Conservation (phyloP, 1,140 invertebrate species). For the Ceratina calcarata region DNA sequence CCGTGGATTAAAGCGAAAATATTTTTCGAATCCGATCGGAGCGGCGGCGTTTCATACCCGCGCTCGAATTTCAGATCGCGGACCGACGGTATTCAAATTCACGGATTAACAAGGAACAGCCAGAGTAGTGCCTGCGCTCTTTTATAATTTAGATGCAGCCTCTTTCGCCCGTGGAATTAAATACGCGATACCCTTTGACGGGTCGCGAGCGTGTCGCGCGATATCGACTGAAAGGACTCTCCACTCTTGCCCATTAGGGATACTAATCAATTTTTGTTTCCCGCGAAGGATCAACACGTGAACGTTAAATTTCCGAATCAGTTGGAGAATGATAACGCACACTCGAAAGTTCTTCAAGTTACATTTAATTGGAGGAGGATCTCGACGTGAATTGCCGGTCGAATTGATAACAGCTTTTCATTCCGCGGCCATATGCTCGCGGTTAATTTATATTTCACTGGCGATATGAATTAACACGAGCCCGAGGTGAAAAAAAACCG, state of each 20-base stretch:
- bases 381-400: neutral
- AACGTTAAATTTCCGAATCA: neutral
- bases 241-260: no score
- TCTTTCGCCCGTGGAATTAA: constrained; percentile 1
- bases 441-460: constrained; percentile 6
- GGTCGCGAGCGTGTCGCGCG: neutral
- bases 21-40: constrained; percentile 41
- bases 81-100: constrained; percentile 36
- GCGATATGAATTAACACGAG: neutral
- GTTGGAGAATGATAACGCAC: neutral
- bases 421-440: neutral
- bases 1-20: constrained; percentile 50
- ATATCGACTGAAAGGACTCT: no score
- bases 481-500: constrained; percentile 11
- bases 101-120: constrained; percentile 6
- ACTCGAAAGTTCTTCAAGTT: neutral
- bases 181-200: neutral
- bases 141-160: neutral
- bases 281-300: no score
- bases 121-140: neutral
- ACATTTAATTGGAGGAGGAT: neutral
- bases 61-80: constrained; percentile 24
- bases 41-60: neutral
- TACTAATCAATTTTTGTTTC: no score
- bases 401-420: neutral